phyloP scores from a whole-genome alignment of 2,113 vertebrate genomes.

The Dendropsophus ebraccatus region DNA sequence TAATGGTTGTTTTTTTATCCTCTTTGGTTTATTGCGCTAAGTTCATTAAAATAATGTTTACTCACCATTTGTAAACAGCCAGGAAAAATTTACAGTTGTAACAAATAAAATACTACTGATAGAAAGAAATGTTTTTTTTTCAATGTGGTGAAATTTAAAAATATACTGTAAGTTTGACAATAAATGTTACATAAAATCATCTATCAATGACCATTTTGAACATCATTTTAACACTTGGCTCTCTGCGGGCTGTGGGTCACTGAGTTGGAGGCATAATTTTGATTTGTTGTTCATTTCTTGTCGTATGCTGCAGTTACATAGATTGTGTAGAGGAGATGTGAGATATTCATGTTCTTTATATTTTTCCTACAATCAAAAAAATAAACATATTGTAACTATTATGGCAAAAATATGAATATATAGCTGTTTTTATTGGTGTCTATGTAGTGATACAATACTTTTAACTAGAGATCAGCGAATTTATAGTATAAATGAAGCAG shows the following conservation, averaged over 20 bases:
- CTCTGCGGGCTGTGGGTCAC: not conserved
- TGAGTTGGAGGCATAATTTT: too few species aligned
- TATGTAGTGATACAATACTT: not conserved
- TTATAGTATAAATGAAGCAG: too few species aligned
- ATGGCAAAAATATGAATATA: not conserved
- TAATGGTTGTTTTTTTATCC: not conserved
- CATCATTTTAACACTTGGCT: slow-evolving; percentile 17
- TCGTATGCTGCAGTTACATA: not conserved
- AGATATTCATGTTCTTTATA: not conserved
- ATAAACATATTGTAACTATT: not conserved
- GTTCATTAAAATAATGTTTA: not conserved
- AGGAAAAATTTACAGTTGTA: not conserved
- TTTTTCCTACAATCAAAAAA: not conserved
- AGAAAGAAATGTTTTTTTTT: not conserved
- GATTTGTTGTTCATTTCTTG: slow-evolving; percentile 11
- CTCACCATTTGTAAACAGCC: not conserved
- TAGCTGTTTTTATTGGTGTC: not conserved
- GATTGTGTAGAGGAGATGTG: not conserved
- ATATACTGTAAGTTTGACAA: not conserved
- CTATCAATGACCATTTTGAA: slow-evolving; percentile 7
- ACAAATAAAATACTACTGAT: not conserved
- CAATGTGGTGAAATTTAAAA: not conserved
- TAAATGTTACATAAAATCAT: not conserved
- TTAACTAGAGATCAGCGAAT: too few species aligned
- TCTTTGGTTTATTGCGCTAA: not conserved